Conservation (phyloP, 1,140 invertebrate species). For the Paralvinella palmiformis region DNA sequence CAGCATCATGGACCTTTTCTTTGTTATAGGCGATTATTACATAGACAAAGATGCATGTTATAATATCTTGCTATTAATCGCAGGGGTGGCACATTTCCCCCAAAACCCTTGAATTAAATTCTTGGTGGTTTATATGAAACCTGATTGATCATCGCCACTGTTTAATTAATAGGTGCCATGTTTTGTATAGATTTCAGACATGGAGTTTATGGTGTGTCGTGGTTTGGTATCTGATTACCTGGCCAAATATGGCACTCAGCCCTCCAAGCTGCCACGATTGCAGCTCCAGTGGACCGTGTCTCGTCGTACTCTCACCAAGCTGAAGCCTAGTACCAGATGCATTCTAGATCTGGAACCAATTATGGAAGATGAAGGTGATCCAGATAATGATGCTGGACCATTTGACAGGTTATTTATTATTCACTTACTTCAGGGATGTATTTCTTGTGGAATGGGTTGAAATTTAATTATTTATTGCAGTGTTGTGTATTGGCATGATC, state of each 20-base stretch:
- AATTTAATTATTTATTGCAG: background rate
- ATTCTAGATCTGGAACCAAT: constrained; percentile 18
- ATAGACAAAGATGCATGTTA: too few relatives aligned
- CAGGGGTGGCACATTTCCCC: too few relatives aligned
- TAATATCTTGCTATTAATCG: too few relatives aligned
- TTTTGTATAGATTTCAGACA: constrained; percentile 14
- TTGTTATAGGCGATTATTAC: background rate
- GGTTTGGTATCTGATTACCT: constrained; percentile 14
- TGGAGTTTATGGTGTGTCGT: constrained; percentile 18
- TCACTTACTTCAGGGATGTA: too few relatives aligned
- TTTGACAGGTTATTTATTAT: constrained; percentile 3
- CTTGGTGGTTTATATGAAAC: too few relatives aligned
- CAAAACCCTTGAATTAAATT: too few relatives aligned
- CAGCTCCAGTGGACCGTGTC: constrained; percentile 21
- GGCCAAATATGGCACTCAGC: constrained; percentile 15
- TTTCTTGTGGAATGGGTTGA: background rate
- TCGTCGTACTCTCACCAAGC: constrained; percentile 19
- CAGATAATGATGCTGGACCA: constrained; percentile 10
- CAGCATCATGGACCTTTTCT: too few relatives aligned
- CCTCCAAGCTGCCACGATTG: constrained; percentile 9
- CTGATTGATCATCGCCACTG: too few relatives aligned
- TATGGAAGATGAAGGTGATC: constrained; percentile 15
- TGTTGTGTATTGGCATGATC: too few relatives aligned
- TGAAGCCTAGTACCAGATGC: constrained; percentile 17
- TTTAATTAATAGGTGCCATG: too few relatives aligned